Evolutionary conservation across 2,113 vertebrate species (phyloP).

Genomic region (Bufo bufo): DNA sequence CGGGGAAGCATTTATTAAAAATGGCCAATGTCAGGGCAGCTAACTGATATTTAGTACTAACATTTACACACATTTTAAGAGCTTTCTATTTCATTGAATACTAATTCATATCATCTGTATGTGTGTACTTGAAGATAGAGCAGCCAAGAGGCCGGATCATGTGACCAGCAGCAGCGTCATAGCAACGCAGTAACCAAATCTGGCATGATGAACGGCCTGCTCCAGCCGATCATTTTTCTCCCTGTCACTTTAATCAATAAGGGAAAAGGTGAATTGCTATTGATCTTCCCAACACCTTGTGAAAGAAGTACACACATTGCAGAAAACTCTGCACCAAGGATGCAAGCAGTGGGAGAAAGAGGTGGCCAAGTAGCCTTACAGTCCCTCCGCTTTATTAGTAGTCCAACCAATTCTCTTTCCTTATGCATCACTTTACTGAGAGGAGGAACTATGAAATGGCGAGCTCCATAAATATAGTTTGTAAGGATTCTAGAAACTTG

Average conservation of each 20-base stretch:
- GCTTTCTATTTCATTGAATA: no score
- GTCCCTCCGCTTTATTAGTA: not conserved
- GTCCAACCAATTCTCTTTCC: not conserved
- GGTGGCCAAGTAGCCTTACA: not conserved
- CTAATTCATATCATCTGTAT: no score
- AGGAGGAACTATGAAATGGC: not conserved
- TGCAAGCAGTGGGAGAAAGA: not conserved
- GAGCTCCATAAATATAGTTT: no score
- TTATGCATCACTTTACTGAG: not conserved
- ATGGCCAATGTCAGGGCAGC: no score
- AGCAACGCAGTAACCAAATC: constrained; percentile 17
- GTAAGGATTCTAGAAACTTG: not conserved
- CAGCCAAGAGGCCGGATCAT: constrained; percentile 17
- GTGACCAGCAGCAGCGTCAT: constrained; percentile 13
- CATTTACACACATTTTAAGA: no score
- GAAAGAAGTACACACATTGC: constrained; percentile 63
- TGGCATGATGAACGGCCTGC: constrained; percentile 60
- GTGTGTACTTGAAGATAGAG: no score
- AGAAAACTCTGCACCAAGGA: constrained; percentile 48
- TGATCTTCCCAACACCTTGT: constrained; percentile 62
- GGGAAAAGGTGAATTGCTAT: constrained; percentile 71
- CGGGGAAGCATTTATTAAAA: no score
- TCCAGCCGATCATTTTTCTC: constrained; percentile 61
- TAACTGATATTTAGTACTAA: no score
- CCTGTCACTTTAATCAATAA: constrained; percentile 67